Evolutionary conservation across 1,140 invertebrate species (phyloP), one percentile per base, ranked within the genome.

Genomic region (Drosophila bocqueti): DNA sequence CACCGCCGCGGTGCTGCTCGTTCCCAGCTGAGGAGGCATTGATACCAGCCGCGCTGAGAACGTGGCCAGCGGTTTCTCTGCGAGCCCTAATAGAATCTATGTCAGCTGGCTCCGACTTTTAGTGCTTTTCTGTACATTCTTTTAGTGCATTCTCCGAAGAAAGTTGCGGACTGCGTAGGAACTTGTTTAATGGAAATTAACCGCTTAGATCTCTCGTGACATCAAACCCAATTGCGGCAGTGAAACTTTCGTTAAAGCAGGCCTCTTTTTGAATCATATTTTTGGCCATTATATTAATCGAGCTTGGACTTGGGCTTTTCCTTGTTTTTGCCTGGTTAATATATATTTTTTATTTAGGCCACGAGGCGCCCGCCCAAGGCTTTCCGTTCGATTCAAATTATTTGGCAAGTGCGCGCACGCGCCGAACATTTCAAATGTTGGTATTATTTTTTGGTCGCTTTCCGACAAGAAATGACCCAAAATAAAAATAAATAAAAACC

Each of bases 391-490:
- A 84, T 78, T 67, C 65, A 75, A 83, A 80, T 76, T 82, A 76
- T 83, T 86, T 86, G 79, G 79, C 83, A 86, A 86, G 83, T 86
- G 75, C 71, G 66, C 38, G 81, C 81, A 89, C 84, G 84, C 81
- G 68, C 50, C 78, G 34, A 60, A 87, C 84, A 89, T 89, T 90
- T 89, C 77, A 87, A 87, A 79, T 76, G 79, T 71, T 36, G n/a
- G n/a, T 38, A 68, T 71, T 68, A 68, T 68, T 67, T 63, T 38
- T 74, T 65, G 43, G 59, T 46, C 40, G 34, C 62, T 38, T 67
- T 61, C 24, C 49, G 72, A 57, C 55, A 21, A 52, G 52, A 68
- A 76, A 76, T 69, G 46, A 54, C 73, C 66, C 72, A 75, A 57
- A 74, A 71, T 29, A 66, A 59, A 43, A 69, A 31, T 36, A 63